Conservation (phyloP, 2,113 vertebrate genomes). For the Barnardius zonarius region DNA sequence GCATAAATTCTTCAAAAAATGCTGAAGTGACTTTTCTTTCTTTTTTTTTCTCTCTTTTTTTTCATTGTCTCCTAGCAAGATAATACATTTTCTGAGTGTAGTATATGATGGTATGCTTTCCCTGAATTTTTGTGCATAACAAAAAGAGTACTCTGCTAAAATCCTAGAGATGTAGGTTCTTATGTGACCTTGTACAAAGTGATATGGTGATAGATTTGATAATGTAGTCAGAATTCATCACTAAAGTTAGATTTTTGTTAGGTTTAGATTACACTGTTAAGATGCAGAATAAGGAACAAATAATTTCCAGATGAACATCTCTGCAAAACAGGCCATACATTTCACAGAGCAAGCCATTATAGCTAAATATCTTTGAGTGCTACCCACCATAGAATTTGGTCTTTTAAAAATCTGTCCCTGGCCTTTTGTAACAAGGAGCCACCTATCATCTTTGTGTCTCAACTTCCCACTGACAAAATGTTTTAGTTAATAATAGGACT, state of each 20-base stretch:
- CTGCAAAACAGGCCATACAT: background rate
- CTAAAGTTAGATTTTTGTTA: background rate
- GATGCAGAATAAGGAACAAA: background rate
- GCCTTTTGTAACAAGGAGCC: background rate
- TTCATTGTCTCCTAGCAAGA: background rate
- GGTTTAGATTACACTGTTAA: background rate
- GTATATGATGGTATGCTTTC: background rate
- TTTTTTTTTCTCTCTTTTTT: background rate
- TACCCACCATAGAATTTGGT: background rate
- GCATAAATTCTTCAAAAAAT: slow-evolving; percentile 21
- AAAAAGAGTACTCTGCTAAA: background rate
- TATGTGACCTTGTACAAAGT: background rate
- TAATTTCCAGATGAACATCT: background rate
- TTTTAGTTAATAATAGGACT: background rate
- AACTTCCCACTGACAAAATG: background rate
- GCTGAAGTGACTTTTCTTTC: background rate
- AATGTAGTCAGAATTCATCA: background rate
- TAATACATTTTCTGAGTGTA: background rate
- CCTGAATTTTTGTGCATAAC: background rate
- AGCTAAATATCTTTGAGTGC: background rate
- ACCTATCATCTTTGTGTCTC: background rate
- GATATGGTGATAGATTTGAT: background rate
- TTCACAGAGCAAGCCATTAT: background rate
- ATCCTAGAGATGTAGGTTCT: background rate
- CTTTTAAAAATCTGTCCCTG: background rate